Percentiles rank a stretch among this genome's conserved stretches.
phyloP scores from a whole-genome alignment of 2,113 vertebrate genomes.

The Xenotilapia caudafasciata region DNA sequence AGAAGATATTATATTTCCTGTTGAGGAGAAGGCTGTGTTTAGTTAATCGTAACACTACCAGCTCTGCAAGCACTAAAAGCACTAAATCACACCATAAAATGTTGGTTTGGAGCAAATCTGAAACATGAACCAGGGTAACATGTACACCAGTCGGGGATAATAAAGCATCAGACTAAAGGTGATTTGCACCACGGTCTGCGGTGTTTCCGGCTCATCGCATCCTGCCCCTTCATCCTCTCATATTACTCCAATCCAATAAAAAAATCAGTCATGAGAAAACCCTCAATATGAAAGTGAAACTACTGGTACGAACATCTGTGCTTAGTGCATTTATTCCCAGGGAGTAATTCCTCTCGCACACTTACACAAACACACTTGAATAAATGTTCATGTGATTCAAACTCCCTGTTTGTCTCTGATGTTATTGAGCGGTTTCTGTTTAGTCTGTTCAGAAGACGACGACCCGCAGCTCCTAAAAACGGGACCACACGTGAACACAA shows the following conservation, averaged over 20 bases:
- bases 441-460: not conserved
- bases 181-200: not conserved
- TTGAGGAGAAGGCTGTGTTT: not conserved
- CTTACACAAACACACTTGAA: not conserved
- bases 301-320: not conserved
- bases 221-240: not conserved
- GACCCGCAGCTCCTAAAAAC: not conserved
- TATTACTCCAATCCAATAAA: not conserved
- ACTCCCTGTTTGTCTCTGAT: not conserved
- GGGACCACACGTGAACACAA: not conserved
- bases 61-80: not conserved
- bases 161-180: accelerated
- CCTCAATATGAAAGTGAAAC: not conserved
- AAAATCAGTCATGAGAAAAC: not conserved
- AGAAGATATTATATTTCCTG: not conserved
- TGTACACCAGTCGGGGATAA: not conserved
- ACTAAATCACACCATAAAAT: not conserved
- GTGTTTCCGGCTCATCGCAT: accelerated
- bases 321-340: not conserved
- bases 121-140: not conserved
- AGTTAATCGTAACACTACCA: not conserved
- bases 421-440: not conserved
- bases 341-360: not conserved
- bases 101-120: not conserved
- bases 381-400: not conserved